Conservation (phyloP, 1,140 invertebrate species). For the Drosophila oshimai region DNA sequence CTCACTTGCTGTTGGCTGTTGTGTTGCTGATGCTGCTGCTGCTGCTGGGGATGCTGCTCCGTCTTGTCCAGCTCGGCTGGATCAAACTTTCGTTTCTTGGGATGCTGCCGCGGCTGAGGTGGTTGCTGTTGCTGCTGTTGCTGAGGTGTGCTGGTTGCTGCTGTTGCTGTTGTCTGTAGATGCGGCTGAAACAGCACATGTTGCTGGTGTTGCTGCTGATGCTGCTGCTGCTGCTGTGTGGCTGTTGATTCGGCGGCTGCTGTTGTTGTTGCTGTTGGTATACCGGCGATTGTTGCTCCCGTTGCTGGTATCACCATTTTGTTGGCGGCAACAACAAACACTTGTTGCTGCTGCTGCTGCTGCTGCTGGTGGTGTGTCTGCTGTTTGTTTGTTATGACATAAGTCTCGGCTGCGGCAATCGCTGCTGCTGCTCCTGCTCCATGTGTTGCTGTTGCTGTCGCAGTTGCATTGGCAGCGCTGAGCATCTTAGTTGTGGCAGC, state of each 20-base stretch:
- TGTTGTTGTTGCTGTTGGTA: constrained; percentile 70
- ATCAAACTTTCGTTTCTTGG: constrained; percentile 95
- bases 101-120: constrained; percentile 87
- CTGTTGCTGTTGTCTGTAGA: constrained; percentile 59
- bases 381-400: constrained; percentile 77
- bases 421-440: constrained; percentile 45
- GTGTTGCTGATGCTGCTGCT: constrained; percentile 31
- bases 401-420: constrained; percentile 65
- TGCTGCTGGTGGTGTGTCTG: constrained; percentile 36
- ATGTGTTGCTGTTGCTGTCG: constrained; percentile 48
- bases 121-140: constrained; percentile 53
- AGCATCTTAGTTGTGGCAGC: constrained; percentile 70
- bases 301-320: constrained; percentile 81
- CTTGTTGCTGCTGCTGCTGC: constrained; percentile 48
- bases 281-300: constrained; percentile 60
- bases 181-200: constrained; percentile 71
- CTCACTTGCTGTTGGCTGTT: constrained; percentile 36
- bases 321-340: constrained; percentile 66
- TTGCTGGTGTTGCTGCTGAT: constrained; percentile 56
- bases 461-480: constrained; percentile 70
- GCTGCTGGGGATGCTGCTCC: constrained; percentile 73
- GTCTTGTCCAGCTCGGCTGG: constrained; percentile 91
- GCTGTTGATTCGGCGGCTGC: constrained; percentile 31
- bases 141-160: constrained; percentile 67
- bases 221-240: constrained; percentile 26